Evolutionary conservation across 2,888 invertebrate genomes (phyloP).

Genomic region (Drosophila falleni): DNA sequence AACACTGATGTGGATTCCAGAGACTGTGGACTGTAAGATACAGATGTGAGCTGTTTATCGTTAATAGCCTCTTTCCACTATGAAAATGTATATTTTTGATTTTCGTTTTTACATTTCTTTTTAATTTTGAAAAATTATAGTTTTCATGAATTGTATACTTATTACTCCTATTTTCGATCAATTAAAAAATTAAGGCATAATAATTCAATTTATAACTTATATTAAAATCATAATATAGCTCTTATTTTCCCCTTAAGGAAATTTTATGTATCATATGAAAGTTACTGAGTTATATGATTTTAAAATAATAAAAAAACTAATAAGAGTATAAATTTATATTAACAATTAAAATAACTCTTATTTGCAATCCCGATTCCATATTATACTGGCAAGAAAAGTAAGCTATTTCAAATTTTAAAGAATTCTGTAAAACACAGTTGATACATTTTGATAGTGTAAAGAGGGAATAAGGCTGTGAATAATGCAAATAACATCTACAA

Average conservation of each 20-base stretch:
- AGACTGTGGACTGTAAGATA: constrained; percentile 38
- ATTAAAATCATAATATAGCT: too few relatives aligned
- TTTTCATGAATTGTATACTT: background rate
- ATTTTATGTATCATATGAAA: too few relatives aligned
- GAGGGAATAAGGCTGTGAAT: background rate
- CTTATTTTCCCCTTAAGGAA: too few relatives aligned
- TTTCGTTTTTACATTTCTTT: background rate
- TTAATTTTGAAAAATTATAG: background rate
- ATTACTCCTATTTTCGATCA: too few relatives aligned
- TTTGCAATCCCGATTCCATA: background rate
- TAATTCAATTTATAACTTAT: too few relatives aligned
- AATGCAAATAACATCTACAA: constrained; percentile 4
- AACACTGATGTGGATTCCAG: constrained; percentile 26
- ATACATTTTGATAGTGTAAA: background rate
- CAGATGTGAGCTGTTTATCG: constrained; percentile 38
- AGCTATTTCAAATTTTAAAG: background rate
- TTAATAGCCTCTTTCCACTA: background rate
- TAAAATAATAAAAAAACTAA: too few relatives aligned
- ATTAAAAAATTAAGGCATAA: too few relatives aligned
- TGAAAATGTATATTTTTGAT: background rate
- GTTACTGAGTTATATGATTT: too few relatives aligned
- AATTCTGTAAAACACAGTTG: background rate
- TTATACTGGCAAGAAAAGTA: background rate
- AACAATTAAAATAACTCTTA: too few relatives aligned
- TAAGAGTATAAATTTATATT: too few relatives aligned